Percentiles rank a stretch among this genome's conserved stretches.
phyloP scores from a whole-genome alignment of 1,140 invertebrate genomes.

The Drosophila sucinea region DNA sequence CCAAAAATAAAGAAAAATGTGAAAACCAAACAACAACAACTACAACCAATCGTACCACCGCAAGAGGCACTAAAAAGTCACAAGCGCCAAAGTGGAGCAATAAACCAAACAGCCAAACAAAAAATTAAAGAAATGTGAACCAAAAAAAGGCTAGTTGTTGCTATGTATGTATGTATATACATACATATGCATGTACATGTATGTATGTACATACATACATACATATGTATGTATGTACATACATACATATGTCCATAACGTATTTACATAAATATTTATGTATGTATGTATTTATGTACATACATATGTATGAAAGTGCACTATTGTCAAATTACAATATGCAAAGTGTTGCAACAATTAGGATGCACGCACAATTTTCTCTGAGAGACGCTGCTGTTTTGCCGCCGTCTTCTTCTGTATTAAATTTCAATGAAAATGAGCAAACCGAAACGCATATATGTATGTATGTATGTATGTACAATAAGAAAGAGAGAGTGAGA shows the following conservation, averaged over 20 bases:
- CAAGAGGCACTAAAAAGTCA: slow-evolving; percentile 73
- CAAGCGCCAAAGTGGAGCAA: slow-evolving; percentile 79
- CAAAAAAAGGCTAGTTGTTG: slow-evolving; percentile 47
- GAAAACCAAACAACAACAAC: slow-evolving; percentile 77
- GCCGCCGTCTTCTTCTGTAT: slow-evolving; percentile 42
- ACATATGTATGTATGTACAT: slow-evolving; percentile 7
- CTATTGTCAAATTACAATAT: background rate
- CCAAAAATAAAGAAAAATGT: slow-evolving; percentile 81
- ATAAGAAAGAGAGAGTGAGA: slow-evolving; percentile 2
- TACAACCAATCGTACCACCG: slow-evolving; percentile 32
- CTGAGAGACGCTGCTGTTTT: slow-evolving; percentile 9
- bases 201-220: background rate
- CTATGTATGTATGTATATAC: slow-evolving; percentile 36
- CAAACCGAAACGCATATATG: slow-evolving; percentile 41
- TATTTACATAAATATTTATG: slow-evolving; percentile 48
- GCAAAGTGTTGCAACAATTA: slow-evolving; percentile 36
- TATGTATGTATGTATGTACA: background rate
- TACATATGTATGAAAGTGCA: slow-evolving; percentile 25
- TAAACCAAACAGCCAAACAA: slow-evolving; percentile 67
- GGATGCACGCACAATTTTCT: slow-evolving; percentile 40
- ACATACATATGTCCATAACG: background rate
- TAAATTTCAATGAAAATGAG: slow-evolving; percentile 66
- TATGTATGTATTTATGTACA: background rate
- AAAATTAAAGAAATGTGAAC: slow-evolving; percentile 40
- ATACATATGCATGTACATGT: background rate